Conservation (phyloP, 2,888 invertebrate genomes). For the Eilema depressum region DNA sequence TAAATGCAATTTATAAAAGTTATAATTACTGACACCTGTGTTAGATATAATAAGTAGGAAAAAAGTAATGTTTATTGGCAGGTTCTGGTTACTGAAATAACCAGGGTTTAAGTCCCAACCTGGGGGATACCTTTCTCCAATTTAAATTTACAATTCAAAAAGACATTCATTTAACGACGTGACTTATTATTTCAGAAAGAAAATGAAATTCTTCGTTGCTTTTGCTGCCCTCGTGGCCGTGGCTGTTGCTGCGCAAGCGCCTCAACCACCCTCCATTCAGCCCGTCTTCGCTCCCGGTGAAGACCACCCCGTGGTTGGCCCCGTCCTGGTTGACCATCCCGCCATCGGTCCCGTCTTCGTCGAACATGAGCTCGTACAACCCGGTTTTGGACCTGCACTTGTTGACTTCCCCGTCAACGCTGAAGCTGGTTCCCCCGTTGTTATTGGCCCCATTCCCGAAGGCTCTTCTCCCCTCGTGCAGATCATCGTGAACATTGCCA, state of each 20-base stretch:
- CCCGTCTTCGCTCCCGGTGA: slow-evolving; percentile 35
- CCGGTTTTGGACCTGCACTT: slow-evolving; percentile 54
- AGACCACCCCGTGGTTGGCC: slow-evolving; percentile 21
- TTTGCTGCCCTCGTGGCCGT: slow-evolving; percentile 60
- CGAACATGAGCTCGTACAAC: slow-evolving; percentile 27
- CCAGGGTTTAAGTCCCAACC: no score
- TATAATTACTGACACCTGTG: no score
- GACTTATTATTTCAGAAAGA: no score
- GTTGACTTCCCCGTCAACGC: slow-evolving; percentile 35
- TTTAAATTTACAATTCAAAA: no score
- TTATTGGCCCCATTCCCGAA: slow-evolving; percentile 10
- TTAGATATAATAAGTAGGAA: no score
- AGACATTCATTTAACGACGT: no score
- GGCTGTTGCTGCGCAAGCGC: slow-evolving; percentile 45
- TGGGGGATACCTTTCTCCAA: no score
- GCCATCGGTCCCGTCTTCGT: slow-evolving; percentile 22
- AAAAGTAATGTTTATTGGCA: no score
- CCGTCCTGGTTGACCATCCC: slow-evolving; percentile 36
- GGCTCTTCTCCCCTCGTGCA: slow-evolving; percentile 41
- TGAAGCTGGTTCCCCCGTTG: slow-evolving; percentile 9
- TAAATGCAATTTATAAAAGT: no score
- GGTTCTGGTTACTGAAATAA: no score
- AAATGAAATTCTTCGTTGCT: slow-evolving; percentile 67
- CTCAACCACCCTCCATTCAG: slow-evolving; percentile 37
- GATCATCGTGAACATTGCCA: slow-evolving; percentile 48